A percentile compares a stretch with the other conserved stretches of the same genome.
Conservation (phyloP, 35 echinoderm and acorn worm genomes). For the Ophiothrix spiculata region DNA sequence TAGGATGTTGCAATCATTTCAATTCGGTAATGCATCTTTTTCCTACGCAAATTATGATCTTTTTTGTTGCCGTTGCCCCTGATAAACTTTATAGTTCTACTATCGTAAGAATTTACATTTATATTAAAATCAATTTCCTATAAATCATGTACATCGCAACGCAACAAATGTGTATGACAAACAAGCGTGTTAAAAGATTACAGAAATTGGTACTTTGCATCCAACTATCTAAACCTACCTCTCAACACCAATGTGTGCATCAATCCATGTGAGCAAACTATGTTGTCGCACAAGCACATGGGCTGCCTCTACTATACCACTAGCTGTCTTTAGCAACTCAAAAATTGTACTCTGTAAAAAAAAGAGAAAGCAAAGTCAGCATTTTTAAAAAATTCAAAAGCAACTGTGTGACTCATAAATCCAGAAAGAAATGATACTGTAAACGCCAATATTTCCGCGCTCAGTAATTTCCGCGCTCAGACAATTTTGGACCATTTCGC, state of each 20-base stretch:
- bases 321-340: background rate
- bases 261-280: constrained; percentile 1
- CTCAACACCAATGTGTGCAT: background rate
- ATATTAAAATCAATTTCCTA: too few relatives aligned
- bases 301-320: background rate
- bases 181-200: too few relatives aligned
- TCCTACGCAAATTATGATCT: background rate
- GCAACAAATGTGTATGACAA: too few relatives aligned
- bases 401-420: background rate
- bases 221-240: background rate
- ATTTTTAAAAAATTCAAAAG: background rate
- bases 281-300: background rate
- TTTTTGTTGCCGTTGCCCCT: background rate
- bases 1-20: background rate
- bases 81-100: background rate
- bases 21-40: background rate
- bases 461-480: too few relatives aligned
- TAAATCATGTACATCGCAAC: too few relatives aligned
- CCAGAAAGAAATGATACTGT: background rate
- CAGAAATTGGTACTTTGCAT: background rate
- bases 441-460: too few relatives aligned
- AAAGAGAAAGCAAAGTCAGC: background rate
- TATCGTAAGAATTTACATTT: too few relatives aligned
- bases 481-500: too few relatives aligned
- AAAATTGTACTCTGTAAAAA: background rate